A percentile compares a stretch with the other conserved stretches of the same genome.
Conservation (phyloP, 2,797 vertebrate genomes). For the Sebastes minor region DNA sequence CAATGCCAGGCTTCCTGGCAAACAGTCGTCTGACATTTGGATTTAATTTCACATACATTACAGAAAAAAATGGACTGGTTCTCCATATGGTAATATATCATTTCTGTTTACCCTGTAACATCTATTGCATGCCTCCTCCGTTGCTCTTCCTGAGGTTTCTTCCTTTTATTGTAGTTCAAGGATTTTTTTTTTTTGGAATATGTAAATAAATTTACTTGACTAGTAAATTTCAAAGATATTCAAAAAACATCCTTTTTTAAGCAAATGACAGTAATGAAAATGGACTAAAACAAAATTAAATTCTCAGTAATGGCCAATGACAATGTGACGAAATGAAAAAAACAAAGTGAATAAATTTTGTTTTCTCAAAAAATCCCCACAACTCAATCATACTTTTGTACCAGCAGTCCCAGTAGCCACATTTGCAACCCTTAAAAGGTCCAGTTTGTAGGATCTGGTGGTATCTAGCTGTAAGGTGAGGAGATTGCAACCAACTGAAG, state of each 20-base stretch:
- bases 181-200: neutral
- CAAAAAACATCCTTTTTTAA: neutral
- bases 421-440: neutral
- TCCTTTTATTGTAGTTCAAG: neutral
- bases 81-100: neutral
- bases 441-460: no score
- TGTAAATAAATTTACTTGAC: neutral
- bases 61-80: neutral
- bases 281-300: neutral
- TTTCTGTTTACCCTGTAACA: neutral
- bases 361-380: neutral
- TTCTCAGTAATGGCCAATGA: neutral
- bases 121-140: neutral
- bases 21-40: slow-evolving; percentile 16
- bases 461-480: no score
- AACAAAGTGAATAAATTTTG: neutral
- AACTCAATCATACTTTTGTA: neutral
- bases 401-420: neutral
- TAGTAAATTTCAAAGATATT: neutral
- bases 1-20: neutral
- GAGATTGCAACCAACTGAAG: no score
- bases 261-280: neutral
- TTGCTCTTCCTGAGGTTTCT: neutral
- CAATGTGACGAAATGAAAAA: neutral
- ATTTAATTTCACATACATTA: slow-evolving; percentile 11